These are phyloP conservation scores for Lomographa bimaculata DNA, from an alignment of 2,888 invertebrate genomes.

Conservation along the genomic window DNA sequence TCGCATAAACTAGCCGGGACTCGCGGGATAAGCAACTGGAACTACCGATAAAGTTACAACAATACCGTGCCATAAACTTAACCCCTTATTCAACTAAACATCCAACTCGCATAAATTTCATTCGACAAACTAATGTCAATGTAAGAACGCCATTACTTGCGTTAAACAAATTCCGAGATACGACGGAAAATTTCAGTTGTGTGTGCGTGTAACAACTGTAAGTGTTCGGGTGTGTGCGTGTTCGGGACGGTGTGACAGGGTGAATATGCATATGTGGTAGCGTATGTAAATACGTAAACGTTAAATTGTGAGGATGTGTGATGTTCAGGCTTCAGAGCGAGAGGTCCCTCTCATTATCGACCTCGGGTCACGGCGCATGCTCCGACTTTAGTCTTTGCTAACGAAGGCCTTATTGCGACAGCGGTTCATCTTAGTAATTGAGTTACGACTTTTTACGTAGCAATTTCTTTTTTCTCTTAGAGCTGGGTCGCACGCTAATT, in stretches of 20 bases:
- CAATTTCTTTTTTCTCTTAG: slow-evolving; percentile 81
- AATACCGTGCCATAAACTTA: slow-evolving; percentile 69
- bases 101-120: slow-evolving; percentile 80
- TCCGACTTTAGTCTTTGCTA: slow-evolving; percentile 67
- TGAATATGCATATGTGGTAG: slow-evolving; percentile 79
- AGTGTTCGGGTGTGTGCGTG: slow-evolving; percentile 39
- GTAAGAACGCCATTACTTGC: slow-evolving; percentile 79
- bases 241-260: slow-evolving; percentile 40
- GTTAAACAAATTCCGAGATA: slow-evolving; percentile 72
- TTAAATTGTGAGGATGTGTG: slow-evolving; percentile 81
- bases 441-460: slow-evolving; percentile 83
- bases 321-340: slow-evolving; percentile 75
- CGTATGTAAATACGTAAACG: slow-evolving; percentile 81
- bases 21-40: slow-evolving; percentile 42
- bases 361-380: slow-evolving; percentile 84
- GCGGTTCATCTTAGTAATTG: slow-evolving; percentile 81
- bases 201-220: slow-evolving; percentile 25
- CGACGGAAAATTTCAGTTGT: slow-evolving; percentile 44
- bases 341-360: slow-evolving; percentile 83
- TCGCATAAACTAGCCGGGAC: slow-evolving; percentile 42
- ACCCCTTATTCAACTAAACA: slow-evolving; percentile 81
- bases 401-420: slow-evolving; percentile 82
- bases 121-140: slow-evolving; percentile 83
- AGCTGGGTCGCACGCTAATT: slow-evolving; percentile 77
- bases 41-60: slow-evolving; percentile 56